phyloP scores from a whole-genome alignment of 2,888 invertebrate genomes.

The Caenorhabditis sp. region DNA sequence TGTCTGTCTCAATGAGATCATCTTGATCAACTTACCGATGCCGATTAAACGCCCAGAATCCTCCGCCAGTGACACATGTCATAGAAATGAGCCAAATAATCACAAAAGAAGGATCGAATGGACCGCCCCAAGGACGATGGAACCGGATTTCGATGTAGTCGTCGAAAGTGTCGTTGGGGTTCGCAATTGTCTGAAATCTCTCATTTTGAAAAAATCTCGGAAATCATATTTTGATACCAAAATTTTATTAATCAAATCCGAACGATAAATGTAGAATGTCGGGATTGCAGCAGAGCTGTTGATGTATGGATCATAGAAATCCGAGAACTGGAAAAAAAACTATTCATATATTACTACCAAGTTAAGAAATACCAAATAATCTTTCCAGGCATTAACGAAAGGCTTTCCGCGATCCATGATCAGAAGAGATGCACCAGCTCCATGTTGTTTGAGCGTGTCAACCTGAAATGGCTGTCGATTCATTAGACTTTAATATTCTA shows the following conservation, averaged over 20 bases:
- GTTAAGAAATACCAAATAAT: slow-evolving; percentile 66
- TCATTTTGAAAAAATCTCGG: background rate
- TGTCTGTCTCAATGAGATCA: too few relatives aligned
- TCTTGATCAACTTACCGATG: slow-evolving; percentile 47
- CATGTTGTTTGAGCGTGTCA: slow-evolving; percentile 40
- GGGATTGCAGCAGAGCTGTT: slow-evolving; percentile 64
- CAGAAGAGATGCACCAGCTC: slow-evolving; percentile 61
- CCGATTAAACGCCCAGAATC: slow-evolving; percentile 72
- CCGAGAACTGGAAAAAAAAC: slow-evolving; percentile 71
- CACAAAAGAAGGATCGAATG: slow-evolving; percentile 75
- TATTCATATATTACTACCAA: background rate
- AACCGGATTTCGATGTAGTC: slow-evolving; percentile 69
- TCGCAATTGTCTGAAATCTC: slow-evolving; percentile 9
- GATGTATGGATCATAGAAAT: slow-evolving; percentile 79
- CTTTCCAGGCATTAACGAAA: slow-evolving; percentile 68
- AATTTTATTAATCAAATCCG: slow-evolving; percentile 65
- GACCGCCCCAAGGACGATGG: slow-evolving; percentile 72
- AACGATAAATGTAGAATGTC: slow-evolving; percentile 77
- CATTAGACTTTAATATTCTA: background rate
- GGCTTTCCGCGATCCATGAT: slow-evolving; percentile 64
- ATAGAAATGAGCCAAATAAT: slow-evolving; percentile 80
- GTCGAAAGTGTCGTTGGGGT: slow-evolving; percentile 3
- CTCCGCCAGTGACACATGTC: slow-evolving; percentile 78
- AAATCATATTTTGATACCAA: slow-evolving; percentile 33
- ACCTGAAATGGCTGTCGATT: slow-evolving; percentile 56